Conservation (phyloP, 1,140 invertebrate genomes). For the Danaus melanippus region DNA sequence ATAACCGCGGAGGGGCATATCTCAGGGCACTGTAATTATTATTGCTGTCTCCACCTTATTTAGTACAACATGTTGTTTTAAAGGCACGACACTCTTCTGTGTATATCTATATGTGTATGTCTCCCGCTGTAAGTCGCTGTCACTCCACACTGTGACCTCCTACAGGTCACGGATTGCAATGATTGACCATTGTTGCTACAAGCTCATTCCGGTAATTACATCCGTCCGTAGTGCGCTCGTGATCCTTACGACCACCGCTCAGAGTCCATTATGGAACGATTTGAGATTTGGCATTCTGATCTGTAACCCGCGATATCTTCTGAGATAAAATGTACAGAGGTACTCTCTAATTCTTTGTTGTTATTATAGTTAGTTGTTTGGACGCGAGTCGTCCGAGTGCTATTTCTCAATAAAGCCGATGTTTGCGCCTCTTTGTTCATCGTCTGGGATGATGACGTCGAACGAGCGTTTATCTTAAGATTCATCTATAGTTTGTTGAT, state of each 20-base stretch:
- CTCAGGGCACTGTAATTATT: background rate
- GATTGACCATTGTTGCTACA: constrained; percentile 38
- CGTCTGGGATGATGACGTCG: constrained; percentile 10
- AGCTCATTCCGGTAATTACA: constrained; percentile 23
- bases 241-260: background rate
- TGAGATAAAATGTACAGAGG: constrained; percentile 31
- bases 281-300: constrained; percentile 17
- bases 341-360: constrained; percentile 27
- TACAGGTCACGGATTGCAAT: constrained; percentile 24
- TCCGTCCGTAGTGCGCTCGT: background rate
- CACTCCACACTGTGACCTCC: constrained; percentile 9
- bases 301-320: constrained; percentile 22
- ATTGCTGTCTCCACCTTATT: constrained; percentile 1
- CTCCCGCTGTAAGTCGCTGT: constrained; percentile 2
- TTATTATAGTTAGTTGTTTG: constrained; percentile 25
- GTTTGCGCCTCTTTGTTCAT: constrained; percentile 18
- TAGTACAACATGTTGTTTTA: constrained; percentile 2
- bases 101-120: background rate
- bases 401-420: constrained; percentile 17
- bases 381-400: constrained; percentile 7
- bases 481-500: too few relatives aligned
- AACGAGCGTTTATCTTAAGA: too few relatives aligned
- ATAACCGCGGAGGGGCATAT: background rate
- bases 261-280: constrained; percentile 5
- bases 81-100: background rate